These are phyloP conservation scores for Onychomys torridus DNA, from an alignment of 2,797 vertebrate genomes.

Conservation along the genomic window DNA sequence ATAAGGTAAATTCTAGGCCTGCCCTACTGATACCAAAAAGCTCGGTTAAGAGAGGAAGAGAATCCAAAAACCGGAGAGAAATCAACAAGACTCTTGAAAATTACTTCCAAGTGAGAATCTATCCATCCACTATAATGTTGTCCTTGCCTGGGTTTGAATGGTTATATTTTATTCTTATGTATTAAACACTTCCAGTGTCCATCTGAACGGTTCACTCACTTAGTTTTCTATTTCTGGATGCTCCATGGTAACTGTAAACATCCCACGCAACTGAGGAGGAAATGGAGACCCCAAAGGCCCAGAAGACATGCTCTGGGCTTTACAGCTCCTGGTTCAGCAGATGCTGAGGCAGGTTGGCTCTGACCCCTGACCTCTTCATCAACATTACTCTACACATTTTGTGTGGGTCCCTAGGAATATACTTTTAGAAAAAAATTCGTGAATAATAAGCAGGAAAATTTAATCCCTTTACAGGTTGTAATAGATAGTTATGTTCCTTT, in stretches of 20 bases:
- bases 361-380: background rate
- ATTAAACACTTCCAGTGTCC: background rate
- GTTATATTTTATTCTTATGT: background rate
- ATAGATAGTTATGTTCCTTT: slow-evolving; percentile 65
- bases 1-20: background rate
- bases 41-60: background rate
- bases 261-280: background rate
- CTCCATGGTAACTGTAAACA: background rate
- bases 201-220: background rate
- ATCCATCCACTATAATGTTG: background rate
- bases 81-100: slow-evolving; percentile 2
- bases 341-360: background rate
- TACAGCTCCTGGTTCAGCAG: background rate
- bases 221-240: background rate
- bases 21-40: background rate
- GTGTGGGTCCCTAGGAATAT: background rate
- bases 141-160: background rate
- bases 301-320: background rate
- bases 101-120: slow-evolving; percentile 3
- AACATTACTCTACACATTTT: fast-evolving
- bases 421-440: background rate
- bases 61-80: background rate
- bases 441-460: slow-evolving; percentile 52
- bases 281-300: background rate
- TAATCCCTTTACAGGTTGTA: slow-evolving; percentile 56